Base-by-base conservation (phyloP, 2,888 invertebrate genomes). In the Choreutis nemorana region DNA sequence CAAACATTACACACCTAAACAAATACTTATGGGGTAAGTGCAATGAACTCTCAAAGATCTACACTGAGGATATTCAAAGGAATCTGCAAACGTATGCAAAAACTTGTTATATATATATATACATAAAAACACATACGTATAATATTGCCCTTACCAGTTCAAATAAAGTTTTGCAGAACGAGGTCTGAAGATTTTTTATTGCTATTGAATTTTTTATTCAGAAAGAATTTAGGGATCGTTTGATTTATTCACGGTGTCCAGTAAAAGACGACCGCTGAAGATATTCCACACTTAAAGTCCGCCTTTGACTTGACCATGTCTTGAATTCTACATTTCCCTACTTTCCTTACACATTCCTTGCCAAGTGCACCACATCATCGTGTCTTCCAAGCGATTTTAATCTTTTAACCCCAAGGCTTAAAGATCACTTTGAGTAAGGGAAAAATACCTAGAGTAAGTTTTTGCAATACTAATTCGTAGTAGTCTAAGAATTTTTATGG, bases 391-490 rank as follows among this genome's bases (percentile, higher is more conserved):
- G 3, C 43, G 23, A 63, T 42, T 56, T 44, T 41, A 33, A 43
- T 57, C 50, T n/a, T n/a, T 48, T 67, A 57, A 41, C 20, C 15
- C 32, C 10, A 14, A 9, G 26, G 10, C 6, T 35, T 37, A 45
- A 44, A 43, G 35, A 42, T 44, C 47, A 35, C 53, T 62, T 50
- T 24, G 42, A 39, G 39, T 40, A 37, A 32, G 31, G 34, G 36
- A 40, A 40, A 34, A 41, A 32, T 38, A 47, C 46, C 53, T 48
- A 39, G 55, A 61, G 55, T 55, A 56, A 59, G 65, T 65, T 70
- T 70, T 67, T 65, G 58, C 57, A 55, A 60, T 56, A 67, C 63
- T 68, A 67, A 71, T 70, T 72, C 64, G 55, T 48, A 49, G 52
- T 50, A 45, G 53, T 50, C 59, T 43, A 49, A 51, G 55, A 59